Evolutionary conservation across 2,888 invertebrate genomes (phyloP).

Genomic region (Diabrotica balteata): DNA sequence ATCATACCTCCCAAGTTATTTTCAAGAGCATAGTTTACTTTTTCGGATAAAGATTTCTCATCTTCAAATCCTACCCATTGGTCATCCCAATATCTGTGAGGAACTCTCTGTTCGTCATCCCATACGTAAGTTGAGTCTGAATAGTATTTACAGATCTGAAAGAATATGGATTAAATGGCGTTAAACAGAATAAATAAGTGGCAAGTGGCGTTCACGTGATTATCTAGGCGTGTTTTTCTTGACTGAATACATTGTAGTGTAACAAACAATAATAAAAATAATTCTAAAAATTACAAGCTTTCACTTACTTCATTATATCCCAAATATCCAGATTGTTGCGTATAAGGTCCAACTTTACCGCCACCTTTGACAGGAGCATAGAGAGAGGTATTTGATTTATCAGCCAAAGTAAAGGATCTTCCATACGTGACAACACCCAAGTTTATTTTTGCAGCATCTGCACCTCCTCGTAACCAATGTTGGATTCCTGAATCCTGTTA

Average conservation of each 20-base stretch:
- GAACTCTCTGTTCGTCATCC: conserved; percentile 59
- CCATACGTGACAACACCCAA: conserved; percentile 78
- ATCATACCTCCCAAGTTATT: conserved; percentile 67
- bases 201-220: no score
- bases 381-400: conserved; percentile 59
- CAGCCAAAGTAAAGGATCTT: conserved; percentile 69
- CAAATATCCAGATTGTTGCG: conserved; percentile 68
- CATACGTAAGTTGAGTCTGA: conserved; percentile 51
- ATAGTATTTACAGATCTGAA: conserved; percentile 51
- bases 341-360: conserved; percentile 70
- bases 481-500: conserved; percentile 60
- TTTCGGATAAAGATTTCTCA: conserved; percentile 62
- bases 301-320: conserved; percentile 73
- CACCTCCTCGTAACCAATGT: conserved; percentile 66
- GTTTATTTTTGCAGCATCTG: conserved; percentile 68
- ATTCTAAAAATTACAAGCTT: not conserved
- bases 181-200: no score
- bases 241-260: no score
- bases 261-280: no score
- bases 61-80: conserved; percentile 77
- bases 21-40: conserved; percentile 54
- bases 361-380: conserved; percentile 67
- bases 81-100: conserved; percentile 66
- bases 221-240: no score
- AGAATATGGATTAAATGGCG: not conserved